Base-by-base conservation (phyloP, 2,113 vertebrate species). In the Collichthys lucidus region DNA sequence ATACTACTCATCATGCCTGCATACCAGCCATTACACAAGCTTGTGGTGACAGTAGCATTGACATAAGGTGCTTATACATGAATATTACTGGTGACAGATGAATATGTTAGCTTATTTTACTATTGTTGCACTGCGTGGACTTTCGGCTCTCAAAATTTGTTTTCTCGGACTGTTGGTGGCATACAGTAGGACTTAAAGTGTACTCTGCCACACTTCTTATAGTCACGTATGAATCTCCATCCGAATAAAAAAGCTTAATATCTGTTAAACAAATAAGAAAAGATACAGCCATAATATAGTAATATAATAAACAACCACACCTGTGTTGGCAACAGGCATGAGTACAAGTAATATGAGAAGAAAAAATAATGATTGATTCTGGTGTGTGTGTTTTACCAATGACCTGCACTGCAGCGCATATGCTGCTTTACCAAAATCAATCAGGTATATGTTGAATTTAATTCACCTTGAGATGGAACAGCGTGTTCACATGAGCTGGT, bases 401-500 rank as follows among this genome's bases (percentile, higher is more conserved):
- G 50, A 71, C 31, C 40, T 64, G n/a, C 29, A 60, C 49, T 22
- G 62, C 61, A 40, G 29, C 46, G 53, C 26, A 65, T 31, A 62
- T 24, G 53, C 35, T 0, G 35, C 26, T 75, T 67, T 69, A 60
- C 22, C 26, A 67, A 83, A 86, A 85, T 89, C 79, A 89, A 69
- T 89, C 70, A 78, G 68, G 19, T 71, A 76, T 79, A 53, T 83
- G 77, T 82, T 80, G 7, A 84, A 86, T 80, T 85, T 62, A 89
- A 90, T 91, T 88, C 75, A 82, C 63, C 74, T 85, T 84, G 73
- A 67, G 74, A 59, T 69, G 44, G 22, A 82, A 73, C 67, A 83
- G 69, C 77, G 52, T 86, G 82, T 81, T 89, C 89, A 90, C 88
- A 90, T 31, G 55, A 73, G 61, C 44, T 70, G 57, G 52, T 77